phyloP scores from a whole-genome alignment of 1,140 invertebrate genomes.

The Chionoecetes opilio region DNA sequence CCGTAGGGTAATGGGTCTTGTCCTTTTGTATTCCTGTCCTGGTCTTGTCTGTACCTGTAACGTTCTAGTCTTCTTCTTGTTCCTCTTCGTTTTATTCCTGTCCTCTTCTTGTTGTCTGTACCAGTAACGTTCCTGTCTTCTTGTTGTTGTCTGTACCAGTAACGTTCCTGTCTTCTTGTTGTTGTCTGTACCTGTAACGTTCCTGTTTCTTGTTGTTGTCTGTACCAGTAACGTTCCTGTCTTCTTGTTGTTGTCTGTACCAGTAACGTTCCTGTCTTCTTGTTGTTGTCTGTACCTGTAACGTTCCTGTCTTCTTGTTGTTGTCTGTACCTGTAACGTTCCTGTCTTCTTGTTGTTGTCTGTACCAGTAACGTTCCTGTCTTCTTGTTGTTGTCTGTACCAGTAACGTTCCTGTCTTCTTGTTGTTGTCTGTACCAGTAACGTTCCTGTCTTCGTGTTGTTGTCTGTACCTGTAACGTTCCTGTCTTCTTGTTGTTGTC shows the following conservation, averaged over 20 bases:
- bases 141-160: background rate
- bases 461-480: too few species aligned
- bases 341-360: background rate
- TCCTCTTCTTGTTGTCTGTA: background rate
- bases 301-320: background rate
- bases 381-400: background rate
- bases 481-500: background rate
- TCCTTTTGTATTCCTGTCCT: background rate
- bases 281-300: background rate
- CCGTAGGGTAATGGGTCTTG: background rate
- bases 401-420: background rate
- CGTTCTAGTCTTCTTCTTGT: background rate
- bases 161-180: background rate
- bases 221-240: background rate
- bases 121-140: background rate
- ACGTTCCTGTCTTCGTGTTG: background rate
- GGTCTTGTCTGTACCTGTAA: too few species aligned
- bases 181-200: background rate
- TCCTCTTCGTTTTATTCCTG: background rate
- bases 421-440: background rate
- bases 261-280: background rate
- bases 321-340: background rate
- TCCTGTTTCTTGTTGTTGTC: background rate
- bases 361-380: background rate
- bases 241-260: background rate